These are phyloP conservation scores for Lophius americanus DNA, from an alignment of 2,797 vertebrate species.

Conservation along the genomic window DNA sequence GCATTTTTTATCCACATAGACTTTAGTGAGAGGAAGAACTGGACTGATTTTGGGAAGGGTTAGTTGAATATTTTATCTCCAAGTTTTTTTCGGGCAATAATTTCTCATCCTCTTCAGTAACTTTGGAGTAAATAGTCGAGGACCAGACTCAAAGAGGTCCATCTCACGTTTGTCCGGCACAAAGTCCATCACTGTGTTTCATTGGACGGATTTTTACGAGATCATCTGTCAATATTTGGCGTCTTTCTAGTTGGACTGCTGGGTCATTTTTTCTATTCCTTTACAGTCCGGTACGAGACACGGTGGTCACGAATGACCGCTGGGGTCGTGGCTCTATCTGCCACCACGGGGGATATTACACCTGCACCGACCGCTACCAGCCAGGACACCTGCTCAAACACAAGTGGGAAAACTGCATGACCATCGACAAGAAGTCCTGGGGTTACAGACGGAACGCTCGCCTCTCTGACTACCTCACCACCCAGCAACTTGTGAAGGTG, in stretches of 20 bases:
- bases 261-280: background rate
- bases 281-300: slow-evolving; percentile 91
- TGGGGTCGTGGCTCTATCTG: slow-evolving; percentile 91
- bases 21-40: no score
- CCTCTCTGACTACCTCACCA: slow-evolving; percentile 86
- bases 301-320: slow-evolving; percentile 95
- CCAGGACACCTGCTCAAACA: slow-evolving; percentile 89
- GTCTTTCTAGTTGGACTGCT: no score
- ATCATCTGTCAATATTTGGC: no score
- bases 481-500: slow-evolving; percentile 86
- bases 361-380: slow-evolving; percentile 91
- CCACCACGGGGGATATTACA: slow-evolving; percentile 92
- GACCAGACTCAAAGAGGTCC: background rate
- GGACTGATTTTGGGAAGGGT: no score
- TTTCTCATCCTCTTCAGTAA: no score
- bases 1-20: no score
- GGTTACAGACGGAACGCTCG: slow-evolving; percentile 89
- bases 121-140: no score
- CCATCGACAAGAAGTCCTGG: slow-evolving; percentile 92
- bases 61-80: no score
- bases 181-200: no score
- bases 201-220: no score
- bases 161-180: no score
- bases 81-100: no score
- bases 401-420: slow-evolving; percentile 99